Evolutionary conservation across 2,113 vertebrate genomes (phyloP), one percentile per base, ranked within the genome.

Genomic region (Calidris pygmaea): DNA sequence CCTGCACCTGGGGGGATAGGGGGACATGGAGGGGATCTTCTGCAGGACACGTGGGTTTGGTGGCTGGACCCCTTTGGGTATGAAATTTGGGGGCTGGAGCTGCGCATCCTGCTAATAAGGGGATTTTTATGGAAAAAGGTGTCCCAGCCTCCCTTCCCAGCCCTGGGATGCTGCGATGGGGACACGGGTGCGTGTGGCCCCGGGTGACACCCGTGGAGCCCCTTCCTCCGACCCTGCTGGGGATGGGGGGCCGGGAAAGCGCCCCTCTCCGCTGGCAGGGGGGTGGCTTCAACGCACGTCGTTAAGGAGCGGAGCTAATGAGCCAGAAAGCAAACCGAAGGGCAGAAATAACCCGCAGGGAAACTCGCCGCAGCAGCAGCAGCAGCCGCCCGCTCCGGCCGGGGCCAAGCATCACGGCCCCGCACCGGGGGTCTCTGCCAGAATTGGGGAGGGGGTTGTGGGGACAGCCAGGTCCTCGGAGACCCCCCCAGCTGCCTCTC

Each of bases 281-380:
- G 66, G 68, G 37, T 58, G 73, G 12, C 78, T 90, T 47, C 85
- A 19, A 32, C 6, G 8, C 21, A 4, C 3, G 85, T 47, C 93
- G 50, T 96, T 95, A 95, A 95, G 65, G 29, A 65, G 8, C 29
- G 2, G 41, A 93, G 60, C 4, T 91, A 97, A 95, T 85, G 96
- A 96, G 85, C 12, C 77, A 43, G 84, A 81, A 93, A 94, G 35
- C 65, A 43, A 73, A 55, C 3, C 1, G 14, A 6, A 21, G 56
- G 81, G 77, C 55, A 74, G 80, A 29, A 67, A 81, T 4, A 67
- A 29, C 50, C 95, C 11, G 3, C 93, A 8, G 96, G 60, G 86
- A 83, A 37, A 6, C 39, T 34, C 5, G 8, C 7, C 59, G 60
- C 80, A 71, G 81, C 92, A 29, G 18, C 72, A 41, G 39, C 87